phyloP scores from a whole-genome alignment of 2,888 invertebrate genomes.

The Drosophila helvetica region DNA sequence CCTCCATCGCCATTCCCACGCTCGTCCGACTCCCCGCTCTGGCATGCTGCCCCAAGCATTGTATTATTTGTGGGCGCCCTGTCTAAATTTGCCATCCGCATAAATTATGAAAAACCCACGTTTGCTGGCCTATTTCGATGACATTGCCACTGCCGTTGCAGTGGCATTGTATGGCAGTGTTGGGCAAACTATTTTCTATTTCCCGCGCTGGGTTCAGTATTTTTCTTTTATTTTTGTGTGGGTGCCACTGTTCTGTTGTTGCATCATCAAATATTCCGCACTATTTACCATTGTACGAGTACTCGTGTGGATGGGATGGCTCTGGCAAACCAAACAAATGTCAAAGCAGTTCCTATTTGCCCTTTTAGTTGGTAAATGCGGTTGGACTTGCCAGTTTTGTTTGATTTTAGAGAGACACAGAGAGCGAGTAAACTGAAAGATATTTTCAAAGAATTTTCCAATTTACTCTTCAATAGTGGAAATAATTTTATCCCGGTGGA shows the following conservation, averaged over 20 bases:
- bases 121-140: slow-evolving; percentile 24
- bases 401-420: slow-evolving; percentile 8
- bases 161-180: slow-evolving; percentile 8
- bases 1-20: neutral
- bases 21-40: neutral
- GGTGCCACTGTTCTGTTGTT: slow-evolving; percentile 6
- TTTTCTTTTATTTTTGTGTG: slow-evolving; percentile 2
- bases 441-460: slow-evolving; percentile 18
- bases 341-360: slow-evolving; percentile 45
- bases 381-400: slow-evolving; percentile 28
- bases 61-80: slow-evolving; percentile 19
- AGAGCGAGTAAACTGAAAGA: slow-evolving; percentile 7
- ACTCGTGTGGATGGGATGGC: slow-evolving; percentile 39
- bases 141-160: slow-evolving; percentile 22
- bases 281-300: slow-evolving; percentile 44
- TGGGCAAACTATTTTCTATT: slow-evolving; percentile 24
- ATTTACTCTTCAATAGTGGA: neutral
- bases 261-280: slow-evolving; percentile 43
- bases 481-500: neutral
- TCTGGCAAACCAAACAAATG: slow-evolving; percentile 49
- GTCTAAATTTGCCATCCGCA: slow-evolving; percentile 25
- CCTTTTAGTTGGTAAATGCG: slow-evolving; percentile 39
- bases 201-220: slow-evolving; percentile 2
- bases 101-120: slow-evolving; percentile 37
- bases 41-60: slow-evolving; percentile 11